Evolutionary conservation across 2,888 invertebrate genomes (phyloP), one percentile per base, ranked within the genome.

Genomic region (Dermolepida albohirtum): DNA sequence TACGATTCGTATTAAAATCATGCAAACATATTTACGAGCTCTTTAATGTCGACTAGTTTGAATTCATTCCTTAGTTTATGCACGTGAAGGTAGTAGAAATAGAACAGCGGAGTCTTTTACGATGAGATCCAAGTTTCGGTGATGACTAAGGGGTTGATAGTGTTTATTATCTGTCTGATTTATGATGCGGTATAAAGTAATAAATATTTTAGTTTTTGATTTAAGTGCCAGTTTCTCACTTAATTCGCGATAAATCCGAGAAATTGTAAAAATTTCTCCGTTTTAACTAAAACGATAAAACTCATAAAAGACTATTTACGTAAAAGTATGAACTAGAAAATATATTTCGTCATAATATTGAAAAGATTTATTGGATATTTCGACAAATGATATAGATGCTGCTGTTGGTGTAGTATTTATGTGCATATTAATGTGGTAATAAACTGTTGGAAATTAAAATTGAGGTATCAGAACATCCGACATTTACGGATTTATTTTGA

Each of bases 71-170:
- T 59, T 59, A 44, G 14, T 29, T 44, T 12, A 29, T 34, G 14
- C 43, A 57, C 57, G 41, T 57, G 43, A 12, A 39, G n/a, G 12
- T 41, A n/a, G n/a, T n/a, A 43, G 43, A 57, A 59, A 59, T 44
- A 59, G 57, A 59, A 17, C 44, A 44, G 57, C 10, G 29, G 57
- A 59, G 12, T 59, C 57, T 43, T 59, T 59, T 59, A 59, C 34
- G 57, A 59, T 44, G 29, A 27, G n/a, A 29, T 34, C 43, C 12
- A 12, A 27, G 43, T 59, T 29, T 14, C 14, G n/a, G 29, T 12
- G 44, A 59, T 59, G 44, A 59, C 44, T 59, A 59, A 59, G 29
- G 57, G 43, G 29, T 59, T 22, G 57, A 14, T 12, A 43, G 34
- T 44, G 57, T 59, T 44, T 59, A 59, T 14, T 17, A 29, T 59